Conservation (phyloP, 92 coral and sea anemone genomes). For the Bergia sp. region DNA sequence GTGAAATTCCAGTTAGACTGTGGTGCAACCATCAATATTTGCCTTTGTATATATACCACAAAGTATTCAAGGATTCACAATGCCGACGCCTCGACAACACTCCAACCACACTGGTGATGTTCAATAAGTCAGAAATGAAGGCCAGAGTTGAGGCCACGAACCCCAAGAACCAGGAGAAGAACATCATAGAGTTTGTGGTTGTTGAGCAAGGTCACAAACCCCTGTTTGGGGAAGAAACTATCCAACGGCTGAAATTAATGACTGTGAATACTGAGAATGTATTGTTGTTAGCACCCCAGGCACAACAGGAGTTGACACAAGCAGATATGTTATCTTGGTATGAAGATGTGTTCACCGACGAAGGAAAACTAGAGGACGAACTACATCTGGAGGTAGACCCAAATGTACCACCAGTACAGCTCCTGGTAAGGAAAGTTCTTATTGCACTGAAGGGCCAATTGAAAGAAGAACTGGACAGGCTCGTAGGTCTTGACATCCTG, state of each 20-base stretch:
- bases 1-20: constrained; percentile 46
- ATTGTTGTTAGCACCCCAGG: background rate
- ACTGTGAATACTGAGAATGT: constrained; percentile 39
- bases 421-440: constrained; percentile 43
- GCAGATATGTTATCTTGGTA: constrained; percentile 27
- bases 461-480: constrained; percentile 46
- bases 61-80: constrained; percentile 22
- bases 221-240: constrained; percentile 38
- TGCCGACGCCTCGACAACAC: background rate
- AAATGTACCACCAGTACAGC: constrained; percentile 29
- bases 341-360: constrained; percentile 51
- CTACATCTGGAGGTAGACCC: constrained; percentile 39
- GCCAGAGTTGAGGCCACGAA: constrained; percentile 12
- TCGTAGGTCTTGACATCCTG: constrained; percentile 32
- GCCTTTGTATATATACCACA: constrained; percentile 10
- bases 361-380: constrained; percentile 43
- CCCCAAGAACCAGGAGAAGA: constrained; percentile 44
- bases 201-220: constrained; percentile 45
- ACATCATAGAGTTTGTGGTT: constrained; percentile 37
- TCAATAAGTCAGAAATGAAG: constrained; percentile 34
- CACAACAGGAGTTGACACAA: constrained; percentile 18
- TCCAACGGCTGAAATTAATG: constrained; percentile 42
- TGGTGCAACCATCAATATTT: constrained; percentile 40
- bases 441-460: constrained; percentile 43
- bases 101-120: constrained; percentile 30